Evolutionary conservation across 2,888 invertebrate genomes (phyloP).

Genomic region (Margaritifera margaritifera): DNA sequence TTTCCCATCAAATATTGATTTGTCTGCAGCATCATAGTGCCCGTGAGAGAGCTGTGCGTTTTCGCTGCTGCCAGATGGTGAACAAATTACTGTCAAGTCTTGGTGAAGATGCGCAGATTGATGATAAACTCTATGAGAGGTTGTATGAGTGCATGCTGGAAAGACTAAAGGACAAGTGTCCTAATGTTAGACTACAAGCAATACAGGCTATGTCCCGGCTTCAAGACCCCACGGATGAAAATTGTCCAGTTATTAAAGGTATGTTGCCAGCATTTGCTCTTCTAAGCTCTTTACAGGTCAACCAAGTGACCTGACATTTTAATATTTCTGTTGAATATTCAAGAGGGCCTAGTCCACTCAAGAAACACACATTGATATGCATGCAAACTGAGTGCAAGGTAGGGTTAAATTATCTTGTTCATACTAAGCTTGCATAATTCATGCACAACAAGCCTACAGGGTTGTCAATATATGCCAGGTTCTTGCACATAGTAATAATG

Average conservation of each 20-base stretch:
- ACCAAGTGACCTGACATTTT: neutral
- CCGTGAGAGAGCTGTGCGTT: conserved; percentile 78
- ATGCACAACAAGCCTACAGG: too few species aligned
- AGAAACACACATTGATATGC: too few species aligned
- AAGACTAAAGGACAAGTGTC: conserved; percentile 82
- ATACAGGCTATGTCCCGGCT: conserved; percentile 85
- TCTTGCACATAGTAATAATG: too few species aligned
- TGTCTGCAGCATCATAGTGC: conserved; percentile 69
- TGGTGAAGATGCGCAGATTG: conserved; percentile 84
- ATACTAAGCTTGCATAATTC: too few species aligned
- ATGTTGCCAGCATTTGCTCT: neutral
- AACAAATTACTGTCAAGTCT: conserved; percentile 83
- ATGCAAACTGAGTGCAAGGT: too few species aligned
- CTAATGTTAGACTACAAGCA: conserved; percentile 86
- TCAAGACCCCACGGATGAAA: conserved; percentile 84
- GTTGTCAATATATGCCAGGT: too few species aligned
- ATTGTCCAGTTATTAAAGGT: conserved; percentile 83
- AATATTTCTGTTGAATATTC: neutral
- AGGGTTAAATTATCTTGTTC: too few species aligned
- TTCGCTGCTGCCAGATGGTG: conserved; percentile 85
- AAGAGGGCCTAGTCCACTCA: too few species aligned
- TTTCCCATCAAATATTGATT: neutral
- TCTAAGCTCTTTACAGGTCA: neutral
- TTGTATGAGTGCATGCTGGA: conserved; percentile 82
- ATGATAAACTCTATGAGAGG: conserved; percentile 83